Conservation (phyloP, 2,797 vertebrate species). For the Orientallactaga sibirica region DNA sequence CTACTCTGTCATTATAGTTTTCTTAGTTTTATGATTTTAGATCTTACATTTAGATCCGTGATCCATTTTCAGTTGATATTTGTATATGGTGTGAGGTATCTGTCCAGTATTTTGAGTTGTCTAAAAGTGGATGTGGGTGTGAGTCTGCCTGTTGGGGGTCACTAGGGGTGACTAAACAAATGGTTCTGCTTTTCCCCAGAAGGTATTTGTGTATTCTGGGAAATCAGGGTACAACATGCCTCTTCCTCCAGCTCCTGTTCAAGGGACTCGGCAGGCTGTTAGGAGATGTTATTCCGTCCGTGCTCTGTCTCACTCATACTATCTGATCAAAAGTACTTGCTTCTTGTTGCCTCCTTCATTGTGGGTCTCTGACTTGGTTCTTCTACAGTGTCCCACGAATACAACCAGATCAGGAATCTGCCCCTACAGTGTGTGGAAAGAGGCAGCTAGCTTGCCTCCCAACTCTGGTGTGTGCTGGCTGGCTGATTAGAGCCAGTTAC, state of each 20-base stretch:
- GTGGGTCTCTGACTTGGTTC: neutral
- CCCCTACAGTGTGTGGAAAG: neutral
- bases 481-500: neutral
- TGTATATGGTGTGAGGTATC: neutral
- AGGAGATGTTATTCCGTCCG: neutral
- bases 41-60: neutral
- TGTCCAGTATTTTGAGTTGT: neutral
- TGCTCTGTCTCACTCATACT: neutral
- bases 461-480: neutral
- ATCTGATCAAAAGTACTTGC: neutral
- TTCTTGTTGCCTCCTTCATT: neutral
- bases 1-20: neutral
- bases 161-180: neutral
- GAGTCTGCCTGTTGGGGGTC: neutral
- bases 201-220: neutral
- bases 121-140: neutral
- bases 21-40: conserved; percentile 6
- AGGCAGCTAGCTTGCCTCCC: neutral
- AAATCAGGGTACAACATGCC: neutral
- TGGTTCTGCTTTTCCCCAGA: neutral
- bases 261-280: neutral
- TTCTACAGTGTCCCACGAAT: neutral
- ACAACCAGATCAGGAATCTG: neutral
- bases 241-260: neutral
- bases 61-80: neutral